Evolutionary conservation across 2,797 vertebrate genomes (phyloP), one percentile per base, ranked within the genome.

Genomic region (Sylvilagus floridanus): DNA sequence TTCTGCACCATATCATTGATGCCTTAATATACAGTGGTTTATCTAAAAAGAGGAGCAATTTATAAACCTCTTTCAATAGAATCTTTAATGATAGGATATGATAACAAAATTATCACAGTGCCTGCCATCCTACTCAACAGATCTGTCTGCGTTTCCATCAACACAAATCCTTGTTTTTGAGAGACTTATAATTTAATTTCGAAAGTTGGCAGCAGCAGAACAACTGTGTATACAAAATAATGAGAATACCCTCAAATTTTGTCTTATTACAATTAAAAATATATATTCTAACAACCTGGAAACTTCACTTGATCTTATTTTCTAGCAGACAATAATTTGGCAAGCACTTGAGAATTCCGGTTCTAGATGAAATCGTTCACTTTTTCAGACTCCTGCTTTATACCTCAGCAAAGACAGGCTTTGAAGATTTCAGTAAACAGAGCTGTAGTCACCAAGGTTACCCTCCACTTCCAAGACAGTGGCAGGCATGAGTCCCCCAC

Each of bases 1-100:
- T 99, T 99, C 99, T 98, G 97, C 97, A 98, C 99, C 98, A 98
- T 99, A 99, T 98, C 97, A 96, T 98, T 98, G 98, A 98, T 98
- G 98, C 99, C 98, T 99, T 99, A 99, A 99, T 98, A 98, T 98
- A 97, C 96, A 98, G 97, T 97, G 98, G 98, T 98, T 99, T 98
- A 98, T 98, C 98, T 98, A 98, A 98, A 98, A 98, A 98, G 98
- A 98, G 97, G 98, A 98, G 98, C 98, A 99, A 99, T 99, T 99
- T 99, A 99, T 99, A 99, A 99, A 99, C 98, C 99, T 99, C 98
- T 99, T 99, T 99, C 99, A 99, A 99, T 99, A 99, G 99, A 99
- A 98, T 98, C 98, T 98, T 99, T 98, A 98, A 99, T 99, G 99
- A 99, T 99, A 99, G 98, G 98, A 98, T 98, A 98, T 97, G 98